Base-by-base conservation (phyloP, 2,113 vertebrate genomes). In the Nibea coibor region DNA sequence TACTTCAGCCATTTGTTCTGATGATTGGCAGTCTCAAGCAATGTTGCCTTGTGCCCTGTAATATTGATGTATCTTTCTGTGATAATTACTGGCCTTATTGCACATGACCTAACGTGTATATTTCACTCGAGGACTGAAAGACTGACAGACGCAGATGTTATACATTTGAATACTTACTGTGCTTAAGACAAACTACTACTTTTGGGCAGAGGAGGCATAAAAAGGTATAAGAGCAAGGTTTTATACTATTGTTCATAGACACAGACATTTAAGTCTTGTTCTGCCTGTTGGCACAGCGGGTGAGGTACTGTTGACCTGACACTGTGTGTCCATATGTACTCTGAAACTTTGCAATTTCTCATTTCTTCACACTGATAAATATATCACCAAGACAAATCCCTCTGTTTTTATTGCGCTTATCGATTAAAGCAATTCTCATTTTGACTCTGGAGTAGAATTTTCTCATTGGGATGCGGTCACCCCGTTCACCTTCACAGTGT, bases 401-500 rank as follows among this genome's bases (percentile, higher is more conserved):
- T 74, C 22, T 67, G n/a, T 5, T 54, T 82, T 86, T 81, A 56
- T 63, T 53, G 19, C 6, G 69, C 9, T 75, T 78, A 71, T 73
- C 14, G 35, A 78, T 86, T 81, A 48, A 83, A 81, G 24, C 3
- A 11, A 78, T 86, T 81, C 67, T 81, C 66, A 67, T 75, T 86
- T 74, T 54, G 39, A 80, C 48, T 80, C 47, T 58, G 47, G 69
- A 57, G 69, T 72, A 77, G 48, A 75, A 58, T 80, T 80, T 74
- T 76, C 22, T 67, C 59, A 69, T 75, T 3, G 35, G 45, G 64
- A 75, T 73, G 53, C 62, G 24, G 59, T 80, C 71, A 54, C 50
- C 26, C 69, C 69, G 75, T 88, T 90, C 77, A 85, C 88, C 86
- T 89, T 91, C 81, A 87, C 58, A 59, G 20, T 75, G 43, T 89